Evolutionary conservation across 2,888 invertebrate species (phyloP).

Genomic region (Cryptophagus acutangulus): DNA sequence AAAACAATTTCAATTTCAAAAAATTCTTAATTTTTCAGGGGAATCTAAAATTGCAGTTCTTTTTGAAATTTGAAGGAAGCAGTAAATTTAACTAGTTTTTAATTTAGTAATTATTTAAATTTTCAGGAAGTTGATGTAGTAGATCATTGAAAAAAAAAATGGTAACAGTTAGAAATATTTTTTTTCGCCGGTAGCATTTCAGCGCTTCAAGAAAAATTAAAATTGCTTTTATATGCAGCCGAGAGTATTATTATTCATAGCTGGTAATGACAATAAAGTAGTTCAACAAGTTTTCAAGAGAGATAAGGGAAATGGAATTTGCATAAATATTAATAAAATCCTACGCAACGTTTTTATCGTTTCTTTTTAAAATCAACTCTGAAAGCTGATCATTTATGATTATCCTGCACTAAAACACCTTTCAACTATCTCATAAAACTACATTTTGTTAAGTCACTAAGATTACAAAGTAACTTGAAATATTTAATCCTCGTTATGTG

Average conservation of each 20-base stretch:
- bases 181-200: too few species aligned
- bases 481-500: not conserved
- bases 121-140: too few species aligned
- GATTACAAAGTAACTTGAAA: conserved; percentile 1
- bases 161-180: too few species aligned
- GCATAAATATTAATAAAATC: conserved; percentile 19
- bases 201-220: too few species aligned
- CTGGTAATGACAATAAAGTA: conserved; percentile 11
- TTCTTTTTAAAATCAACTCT: not conserved
- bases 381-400: conserved; percentile 5
- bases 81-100: too few species aligned
- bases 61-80: too few species aligned
- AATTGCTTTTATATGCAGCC: conserved; percentile 7
- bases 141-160: too few species aligned
- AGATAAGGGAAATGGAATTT: conserved; percentile 14
- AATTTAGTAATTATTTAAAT: too few species aligned
- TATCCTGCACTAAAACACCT: conserved; percentile 4
- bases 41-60: too few species aligned
- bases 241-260: too few species aligned
- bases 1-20: too few species aligned
- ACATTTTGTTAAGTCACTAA: conserved; percentile 1
- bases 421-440: conserved; percentile 6
- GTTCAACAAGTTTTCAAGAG: conserved; percentile 12
- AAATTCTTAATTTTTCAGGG: too few species aligned
- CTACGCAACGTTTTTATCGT: conserved; percentile 8